Conservation (phyloP, 64 coral and sea anemone genomes). For the Pocillopora verrucosa region DNA sequence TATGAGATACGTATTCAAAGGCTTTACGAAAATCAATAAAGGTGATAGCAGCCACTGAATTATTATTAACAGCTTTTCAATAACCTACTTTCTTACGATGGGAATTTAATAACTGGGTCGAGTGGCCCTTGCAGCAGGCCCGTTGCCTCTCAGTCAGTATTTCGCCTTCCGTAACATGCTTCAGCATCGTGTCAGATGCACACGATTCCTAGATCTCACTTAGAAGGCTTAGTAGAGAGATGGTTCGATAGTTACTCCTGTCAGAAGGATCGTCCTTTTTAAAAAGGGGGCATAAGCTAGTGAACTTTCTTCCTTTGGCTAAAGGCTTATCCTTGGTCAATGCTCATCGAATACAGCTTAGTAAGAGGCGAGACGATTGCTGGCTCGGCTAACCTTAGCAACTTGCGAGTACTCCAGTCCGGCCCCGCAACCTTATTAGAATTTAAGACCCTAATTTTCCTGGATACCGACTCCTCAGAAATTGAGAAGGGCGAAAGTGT, state of each 20-base stretch:
- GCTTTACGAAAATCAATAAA: neutral
- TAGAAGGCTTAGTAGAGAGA: neutral
- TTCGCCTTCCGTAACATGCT: neutral
- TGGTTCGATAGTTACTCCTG: constrained; percentile 13
- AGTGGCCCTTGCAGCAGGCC: neutral
- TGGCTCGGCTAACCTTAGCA: neutral
- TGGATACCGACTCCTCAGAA: neutral
- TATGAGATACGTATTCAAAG: neutral
- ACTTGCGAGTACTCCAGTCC: neutral
- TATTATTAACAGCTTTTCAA: neutral
- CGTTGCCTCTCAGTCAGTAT: neutral
- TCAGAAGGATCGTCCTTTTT: constrained; percentile 5
- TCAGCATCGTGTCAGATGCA: neutral
- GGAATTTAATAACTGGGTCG: neutral
- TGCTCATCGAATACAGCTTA: neutral
- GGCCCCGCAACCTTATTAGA: neutral
- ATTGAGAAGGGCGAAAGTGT: neutral
- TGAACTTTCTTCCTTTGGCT: neutral
- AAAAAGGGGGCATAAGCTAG: neutral
- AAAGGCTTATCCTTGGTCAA: neutral
- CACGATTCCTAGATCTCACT: constrained; percentile 1
- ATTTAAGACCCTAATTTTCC: neutral
- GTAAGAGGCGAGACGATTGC: neutral
- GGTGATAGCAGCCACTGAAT: neutral
- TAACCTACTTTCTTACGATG: too few species aligned